A percentile compares a stretch with the other conserved stretches of the same genome.
Evolutionary conservation across 2,113 vertebrate genomes (phyloP).

Genomic region (Thunnus thynnus): DNA sequence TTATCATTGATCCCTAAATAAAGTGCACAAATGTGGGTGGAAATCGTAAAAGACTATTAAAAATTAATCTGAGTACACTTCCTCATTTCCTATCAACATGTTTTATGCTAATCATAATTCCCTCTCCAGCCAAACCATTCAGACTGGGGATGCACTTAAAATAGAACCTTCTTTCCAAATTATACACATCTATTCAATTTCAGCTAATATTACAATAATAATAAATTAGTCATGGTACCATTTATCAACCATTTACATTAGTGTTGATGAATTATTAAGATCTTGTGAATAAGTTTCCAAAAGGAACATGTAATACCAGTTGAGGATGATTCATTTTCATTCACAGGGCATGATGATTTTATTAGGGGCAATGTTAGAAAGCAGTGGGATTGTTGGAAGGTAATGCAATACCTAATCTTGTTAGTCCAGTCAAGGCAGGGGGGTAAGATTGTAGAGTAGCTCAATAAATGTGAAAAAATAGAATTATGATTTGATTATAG

Average conservation of each 20-base stretch:
- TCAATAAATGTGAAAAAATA: too few relatives aligned
- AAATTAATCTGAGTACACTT: conserved; percentile 38
- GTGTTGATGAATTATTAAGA: conserved; percentile 82
- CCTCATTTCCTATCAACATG: conserved; percentile 61
- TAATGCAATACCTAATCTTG: conserved; percentile 28
- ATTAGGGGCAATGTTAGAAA: conserved; percentile 2
- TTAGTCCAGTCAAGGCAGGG: too few relatives aligned
- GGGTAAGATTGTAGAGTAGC: too few relatives aligned
- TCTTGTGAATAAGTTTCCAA: conserved; percentile 76
- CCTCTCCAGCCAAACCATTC: conserved; percentile 38
- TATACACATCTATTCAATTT: conserved; percentile 76
- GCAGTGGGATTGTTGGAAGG: conserved; percentile 46
- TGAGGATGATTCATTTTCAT: conserved; percentile 64
- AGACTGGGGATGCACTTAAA: conserved; percentile 54
- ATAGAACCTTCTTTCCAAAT: conserved; percentile 73
- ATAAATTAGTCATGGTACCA: conserved; percentile 81
- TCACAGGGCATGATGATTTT: conserved; percentile 17
- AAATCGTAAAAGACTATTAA: conserved; percentile 42
- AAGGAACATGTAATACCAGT: conserved; percentile 76
- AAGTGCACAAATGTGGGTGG: conserved; percentile 25
- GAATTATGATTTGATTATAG: too few relatives aligned
- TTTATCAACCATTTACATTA: conserved; percentile 86
- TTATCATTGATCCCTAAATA: conserved; percentile 23
- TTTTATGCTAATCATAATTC: conserved; percentile 63
- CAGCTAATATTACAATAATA: conserved; percentile 83